Base-by-base conservation (phyloP, 2,113 vertebrate species). In the Myrmecophaga tridactyla region DNA sequence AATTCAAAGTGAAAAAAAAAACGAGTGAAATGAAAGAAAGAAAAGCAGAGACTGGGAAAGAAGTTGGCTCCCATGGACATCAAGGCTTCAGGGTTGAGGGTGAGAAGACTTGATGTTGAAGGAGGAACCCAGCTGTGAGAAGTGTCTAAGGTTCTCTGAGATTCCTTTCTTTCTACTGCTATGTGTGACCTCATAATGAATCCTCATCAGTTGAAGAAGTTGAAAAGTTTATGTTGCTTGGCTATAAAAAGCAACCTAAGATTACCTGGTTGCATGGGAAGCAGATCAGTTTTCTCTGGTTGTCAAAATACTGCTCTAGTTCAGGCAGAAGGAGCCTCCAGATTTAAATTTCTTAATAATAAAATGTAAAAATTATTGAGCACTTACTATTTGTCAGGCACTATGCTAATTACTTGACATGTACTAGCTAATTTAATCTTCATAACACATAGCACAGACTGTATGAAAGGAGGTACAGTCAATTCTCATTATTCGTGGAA, bases 241-340 rank as follows among this genome's bases (percentile, higher is more conserved):
- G 58, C 18, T 67, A 56, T 88, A 93, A 36, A 83, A 75, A 76
- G n/a, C 60, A 81, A 56, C 36, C 76, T 84, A 80, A 88, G 51
- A 73, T n/a, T 67, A 83, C 23, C 4, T 73, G 65, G 11, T 20
- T 62, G 9, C 1, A 58, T 12, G 51, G 29, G 51, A 62, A 72
- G 53, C 25, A 69, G 81, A 48, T 51, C 3, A 81, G 20, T 39
- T 72, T 77, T 48, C 3, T 41, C 12, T 96, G 56, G 11, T 67
- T 86, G 14, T 67, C 58, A 91, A 93, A 87, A 65, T 25, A 67
- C 36, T 87, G 9, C 4, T 46, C n/a, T 78, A 39, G 31, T 1
- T 51, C n/a, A 84, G 13, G 48, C 43, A 93, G 21, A 41, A 85
- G n/a, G 67, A 48, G 15, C 29, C 65, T 90, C 9, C 31, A 75